These are phyloP conservation scores for Rhynchotus rufescens DNA, from an alignment of 2,797 vertebrate genomes.

Conservation along the genomic window DNA sequence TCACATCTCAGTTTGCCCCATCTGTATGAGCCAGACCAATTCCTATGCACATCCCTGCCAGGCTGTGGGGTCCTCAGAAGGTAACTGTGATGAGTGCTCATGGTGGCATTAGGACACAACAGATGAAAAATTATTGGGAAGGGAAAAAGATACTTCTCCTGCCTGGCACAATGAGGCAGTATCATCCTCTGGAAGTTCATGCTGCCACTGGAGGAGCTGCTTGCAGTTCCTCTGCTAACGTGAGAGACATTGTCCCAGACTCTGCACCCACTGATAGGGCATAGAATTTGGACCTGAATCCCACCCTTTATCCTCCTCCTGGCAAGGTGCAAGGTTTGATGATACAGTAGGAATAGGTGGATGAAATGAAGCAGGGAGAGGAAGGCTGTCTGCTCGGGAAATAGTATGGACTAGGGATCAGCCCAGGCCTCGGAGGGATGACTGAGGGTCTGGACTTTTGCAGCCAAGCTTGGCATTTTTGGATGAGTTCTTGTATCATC, in stretches of 20 bases:
- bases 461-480: background rate
- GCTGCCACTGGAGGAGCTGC: background rate
- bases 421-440: background rate
- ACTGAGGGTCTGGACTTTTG: rapidly evolving
- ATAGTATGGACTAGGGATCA: background rate
- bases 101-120: background rate
- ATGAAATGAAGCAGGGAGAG: background rate
- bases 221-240: background rate
- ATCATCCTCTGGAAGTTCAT: rapidly evolving
- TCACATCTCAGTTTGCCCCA: background rate
- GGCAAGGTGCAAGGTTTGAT: rapidly evolving
- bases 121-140: background rate
- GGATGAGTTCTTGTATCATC: background rate
- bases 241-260: background rate
- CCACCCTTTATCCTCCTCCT: background rate
- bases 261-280: background rate
- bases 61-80: background rate
- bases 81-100: rapidly evolving
- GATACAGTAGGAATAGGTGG: background rate
- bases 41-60: background rate
- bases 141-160: background rate
- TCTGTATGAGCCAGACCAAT: background rate
- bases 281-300: background rate
- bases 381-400: background rate
- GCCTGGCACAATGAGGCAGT: rapidly evolving